Conservation (phyloP, 2,113 vertebrate genomes). For the Thamnophis sirtalis region DNA sequence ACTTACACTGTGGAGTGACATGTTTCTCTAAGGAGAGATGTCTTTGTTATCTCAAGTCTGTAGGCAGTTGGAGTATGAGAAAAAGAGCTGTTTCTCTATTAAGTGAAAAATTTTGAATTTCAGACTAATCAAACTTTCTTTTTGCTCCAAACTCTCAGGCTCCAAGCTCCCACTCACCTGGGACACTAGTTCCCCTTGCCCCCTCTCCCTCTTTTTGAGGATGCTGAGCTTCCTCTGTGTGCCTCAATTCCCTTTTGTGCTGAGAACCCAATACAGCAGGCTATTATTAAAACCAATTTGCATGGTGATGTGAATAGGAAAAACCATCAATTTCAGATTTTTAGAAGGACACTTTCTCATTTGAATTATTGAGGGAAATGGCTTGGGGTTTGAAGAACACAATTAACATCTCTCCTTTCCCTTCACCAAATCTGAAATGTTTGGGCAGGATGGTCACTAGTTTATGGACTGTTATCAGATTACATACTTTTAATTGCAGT, state of each 20-base stretch:
- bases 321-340: not conserved
- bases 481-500: not conserved
- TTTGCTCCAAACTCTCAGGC: not conserved
- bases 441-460: not conserved
- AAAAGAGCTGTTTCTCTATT: not conserved
- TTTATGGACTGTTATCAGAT: not conserved
- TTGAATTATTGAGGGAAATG: not conserved
- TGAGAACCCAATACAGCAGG: not conserved
- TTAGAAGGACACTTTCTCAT: not conserved
- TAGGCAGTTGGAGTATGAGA: not conserved
- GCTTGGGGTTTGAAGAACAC: not conserved
- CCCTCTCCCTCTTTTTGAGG: not conserved
- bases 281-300: not conserved
- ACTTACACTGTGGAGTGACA: not conserved
- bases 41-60: not conserved
- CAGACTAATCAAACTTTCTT: not conserved
- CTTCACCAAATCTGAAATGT: not conserved
- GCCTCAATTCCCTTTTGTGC: conserved; percentile 2
- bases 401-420: not conserved
- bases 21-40: not conserved
- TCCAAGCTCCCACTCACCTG: not conserved
- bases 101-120: not conserved
- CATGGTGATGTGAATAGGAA: not conserved
- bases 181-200: not conserved
- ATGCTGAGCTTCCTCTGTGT: not conserved